phyloP scores from a whole-genome alignment of 64 coral and sea anemone genomes.

The Dendronephthya gigantea region DNA sequence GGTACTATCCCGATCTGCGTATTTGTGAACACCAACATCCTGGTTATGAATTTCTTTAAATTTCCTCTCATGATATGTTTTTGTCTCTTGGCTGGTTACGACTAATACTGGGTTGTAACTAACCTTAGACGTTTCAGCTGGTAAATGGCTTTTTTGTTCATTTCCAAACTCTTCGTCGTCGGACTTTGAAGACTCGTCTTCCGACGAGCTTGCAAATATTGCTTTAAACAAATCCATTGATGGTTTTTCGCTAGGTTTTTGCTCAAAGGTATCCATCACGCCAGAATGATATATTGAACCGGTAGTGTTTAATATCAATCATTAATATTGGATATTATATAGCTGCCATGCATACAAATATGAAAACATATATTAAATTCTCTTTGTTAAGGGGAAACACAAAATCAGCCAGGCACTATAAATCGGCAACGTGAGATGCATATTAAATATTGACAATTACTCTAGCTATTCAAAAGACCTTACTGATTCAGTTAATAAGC shows the following conservation, averaged over 20 bases:
- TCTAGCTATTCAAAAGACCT: no score
- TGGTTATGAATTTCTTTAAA: constrained; percentile 5
- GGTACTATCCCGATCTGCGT: neutral
- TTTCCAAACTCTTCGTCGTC: constrained; percentile 44
- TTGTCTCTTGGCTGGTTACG: neutral
- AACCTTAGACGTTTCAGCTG: neutral
- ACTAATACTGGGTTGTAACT: neutral
- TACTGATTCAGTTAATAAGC: no score
- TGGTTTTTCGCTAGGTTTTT: constrained; percentile 39
- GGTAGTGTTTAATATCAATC: no score
- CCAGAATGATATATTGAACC: no score
- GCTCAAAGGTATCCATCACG: neutral
- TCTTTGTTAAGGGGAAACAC: no score
- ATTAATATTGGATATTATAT: no score
- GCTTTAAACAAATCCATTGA: constrained; percentile 95
- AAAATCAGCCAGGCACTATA: no score
- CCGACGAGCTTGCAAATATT: constrained; percentile 80
- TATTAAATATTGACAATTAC: no score
- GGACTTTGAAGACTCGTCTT: constrained; percentile 51
- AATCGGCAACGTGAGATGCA: no score
- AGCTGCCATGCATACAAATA: no score
- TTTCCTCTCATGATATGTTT: constrained; percentile 28
- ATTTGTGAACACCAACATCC: neutral
- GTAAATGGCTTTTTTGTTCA: neutral
- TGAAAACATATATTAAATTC: no score